phyloP scores from a whole-genome alignment of 2,888 invertebrate genomes.

The Sarcophaga subvicina region DNA sequence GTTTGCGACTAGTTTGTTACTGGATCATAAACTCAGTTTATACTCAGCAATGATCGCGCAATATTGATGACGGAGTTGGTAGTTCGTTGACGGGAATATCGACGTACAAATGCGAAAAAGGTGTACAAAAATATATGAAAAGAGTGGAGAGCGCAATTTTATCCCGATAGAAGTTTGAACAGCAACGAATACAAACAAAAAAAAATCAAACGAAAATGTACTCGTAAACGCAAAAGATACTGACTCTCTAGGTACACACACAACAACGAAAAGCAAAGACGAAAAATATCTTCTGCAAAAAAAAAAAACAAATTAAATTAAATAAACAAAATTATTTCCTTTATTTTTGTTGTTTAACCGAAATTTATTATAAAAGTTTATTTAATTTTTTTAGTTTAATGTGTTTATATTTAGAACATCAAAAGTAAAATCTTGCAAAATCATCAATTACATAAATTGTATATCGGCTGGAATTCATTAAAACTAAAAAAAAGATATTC shows the following conservation, averaged over 20 bases:
- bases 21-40: slow-evolving; percentile 52
- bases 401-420: slow-evolving; percentile 53
- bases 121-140: slow-evolving; percentile 36
- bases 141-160: slow-evolving; percentile 55
- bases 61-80: slow-evolving; percentile 42
- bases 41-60: slow-evolving; percentile 56
- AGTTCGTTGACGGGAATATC: slow-evolving; percentile 27
- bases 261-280: slow-evolving; percentile 25
- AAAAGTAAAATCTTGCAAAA: not conserved
- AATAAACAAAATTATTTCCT: slow-evolving; percentile 22
- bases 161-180: slow-evolving; percentile 50
- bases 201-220: slow-evolving; percentile 25
- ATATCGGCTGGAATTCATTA: not conserved
- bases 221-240: too few species aligned
- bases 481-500: not conserved
- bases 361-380: slow-evolving; percentile 29
- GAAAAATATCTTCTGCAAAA: slow-evolving; percentile 56
- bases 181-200: slow-evolving; percentile 20
- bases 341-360: slow-evolving; percentile 4
- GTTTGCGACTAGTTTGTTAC: slow-evolving; percentile 53
- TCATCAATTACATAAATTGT: not conserved
- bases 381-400: not conserved
- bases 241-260: slow-evolving; percentile 46
- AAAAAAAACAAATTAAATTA: slow-evolving; percentile 31
- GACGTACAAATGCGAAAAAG: slow-evolving; percentile 45